phyloP scores from a whole-genome alignment of 2,888 invertebrate genomes.

The Folsomia manolachei region DNA sequence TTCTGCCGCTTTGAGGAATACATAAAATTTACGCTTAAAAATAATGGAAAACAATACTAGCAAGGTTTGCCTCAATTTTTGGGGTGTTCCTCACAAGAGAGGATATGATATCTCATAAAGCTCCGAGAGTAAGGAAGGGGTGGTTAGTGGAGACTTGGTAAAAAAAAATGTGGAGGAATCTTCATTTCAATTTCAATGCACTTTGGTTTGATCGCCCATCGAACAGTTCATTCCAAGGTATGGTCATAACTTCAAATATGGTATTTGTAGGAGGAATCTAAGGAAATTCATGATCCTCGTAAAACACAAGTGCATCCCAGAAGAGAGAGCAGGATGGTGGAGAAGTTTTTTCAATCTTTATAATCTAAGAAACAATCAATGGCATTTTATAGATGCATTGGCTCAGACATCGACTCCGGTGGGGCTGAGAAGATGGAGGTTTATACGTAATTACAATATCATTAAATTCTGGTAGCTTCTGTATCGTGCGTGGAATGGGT shows the following conservation, averaged over 20 bases:
- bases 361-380: not conserved
- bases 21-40: constrained; percentile 18
- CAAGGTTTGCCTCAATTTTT: not conserved
- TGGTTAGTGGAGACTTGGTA: not conserved
- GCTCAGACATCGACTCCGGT: not conserved
- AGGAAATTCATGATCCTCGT: not conserved
- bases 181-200: not conserved
- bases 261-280: constrained; percentile 6
- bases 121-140: not conserved
- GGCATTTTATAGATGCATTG: not conserved
- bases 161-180: not conserved
- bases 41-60: constrained; percentile 8
- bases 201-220: not conserved
- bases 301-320: not conserved
- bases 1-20: constrained; percentile 22
- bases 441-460: not conserved
- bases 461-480: not conserved
- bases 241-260: not conserved
- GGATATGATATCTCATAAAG: not conserved
- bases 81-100: not conserved
- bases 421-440: not conserved
- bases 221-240: not conserved
- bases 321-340: not conserved
- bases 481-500: not conserved
- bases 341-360: not conserved